Base-by-base conservation (phyloP, 2,113 vertebrate species). In the Gambusia affinis region DNA sequence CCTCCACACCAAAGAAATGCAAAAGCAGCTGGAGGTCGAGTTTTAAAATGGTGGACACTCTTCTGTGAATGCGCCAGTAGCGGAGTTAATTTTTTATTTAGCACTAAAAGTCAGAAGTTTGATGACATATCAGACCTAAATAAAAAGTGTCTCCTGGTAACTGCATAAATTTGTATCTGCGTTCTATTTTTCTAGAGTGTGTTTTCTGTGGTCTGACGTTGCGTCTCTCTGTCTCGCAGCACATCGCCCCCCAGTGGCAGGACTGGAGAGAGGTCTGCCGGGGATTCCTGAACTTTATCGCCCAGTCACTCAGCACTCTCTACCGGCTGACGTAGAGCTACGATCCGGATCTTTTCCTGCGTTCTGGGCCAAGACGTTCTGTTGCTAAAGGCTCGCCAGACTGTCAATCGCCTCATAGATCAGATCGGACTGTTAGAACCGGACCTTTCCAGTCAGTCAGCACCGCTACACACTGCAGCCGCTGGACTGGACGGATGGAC, bases 271-370 rank as follows among this genome's bases (percentile, higher is more conserved):
- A 87, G 3, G 61, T 87, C 30, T 93, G 88, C 80, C 74, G 81
- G 24, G 92, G 87, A 29, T 75, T 95, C 54, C n/a, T 94, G 37
- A 83, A 75, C 81, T 92, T 95, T 75, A 71, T 94, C 70, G 75
- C 87, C 11, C 92, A 94, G 79, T 88, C 91, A 1, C 85, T 94
- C 60, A 91, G 89, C 79, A 85, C 92, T 62, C 85, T 94, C 39
- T 92, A 94, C 88, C 83, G 91, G 81, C 91, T 90, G 63, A 93
- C 78, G 28, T 89, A 83, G 76, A 60, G 8, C 12, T 15, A 57
- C 10, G 6, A 8, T 27, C 29, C 17, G 5, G 10, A 22, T 24
- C 17, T 24, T 29, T 27, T 27, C 29, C 39, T 44, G 35, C 42
- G 4, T 28, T 30, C 47, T 68, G 44, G 69, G 75, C 79, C 37